These are phyloP conservation scores for Clunio marinus DNA, from an alignment of 2,888 invertebrate species.

Conservation along the genomic window DNA sequence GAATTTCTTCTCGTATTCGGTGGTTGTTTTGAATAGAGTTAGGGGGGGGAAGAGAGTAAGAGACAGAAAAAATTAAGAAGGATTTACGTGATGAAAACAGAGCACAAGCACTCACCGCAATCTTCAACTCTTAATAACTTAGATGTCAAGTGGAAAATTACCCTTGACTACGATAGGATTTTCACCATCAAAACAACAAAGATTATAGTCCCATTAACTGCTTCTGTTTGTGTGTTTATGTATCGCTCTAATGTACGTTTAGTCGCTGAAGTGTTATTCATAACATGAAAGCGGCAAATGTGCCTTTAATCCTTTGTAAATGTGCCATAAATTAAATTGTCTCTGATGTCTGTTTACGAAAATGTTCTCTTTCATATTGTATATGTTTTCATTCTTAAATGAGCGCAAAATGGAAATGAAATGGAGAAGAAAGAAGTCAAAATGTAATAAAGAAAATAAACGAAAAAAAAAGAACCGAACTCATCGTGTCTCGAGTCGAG, in stretches of 20 bases:
- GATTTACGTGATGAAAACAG: neutral
- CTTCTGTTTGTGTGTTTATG: constrained; percentile 14
- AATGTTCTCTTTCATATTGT: neutral
- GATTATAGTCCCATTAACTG: constrained; percentile 4
- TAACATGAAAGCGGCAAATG: constrained; percentile 30
- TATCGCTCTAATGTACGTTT: constrained; percentile 1
- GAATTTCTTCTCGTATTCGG: too few relatives aligned
- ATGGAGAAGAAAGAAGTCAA: neutral
- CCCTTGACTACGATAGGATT: neutral
- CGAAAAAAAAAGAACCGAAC: too few relatives aligned
- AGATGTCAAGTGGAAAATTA: constrained; percentile 26
- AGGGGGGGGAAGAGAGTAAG: neutral
- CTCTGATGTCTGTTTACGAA: neutral
- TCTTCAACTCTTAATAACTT: constrained; percentile 1
- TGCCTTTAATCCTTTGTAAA: constrained; percentile 32
- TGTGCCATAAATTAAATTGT: constrained; percentile 36
- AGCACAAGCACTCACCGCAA: neutral
- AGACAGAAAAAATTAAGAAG: neutral
- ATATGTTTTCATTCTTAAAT: neutral
- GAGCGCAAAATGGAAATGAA: neutral
- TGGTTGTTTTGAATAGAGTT: too few relatives aligned
- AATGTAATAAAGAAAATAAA: neutral
- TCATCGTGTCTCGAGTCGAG: neutral
- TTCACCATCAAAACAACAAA: neutral
- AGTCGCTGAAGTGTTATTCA: constrained; percentile 30